phyloP scores from a whole-genome alignment of 2,113 vertebrate species.

The Etheostoma cragini region DNA sequence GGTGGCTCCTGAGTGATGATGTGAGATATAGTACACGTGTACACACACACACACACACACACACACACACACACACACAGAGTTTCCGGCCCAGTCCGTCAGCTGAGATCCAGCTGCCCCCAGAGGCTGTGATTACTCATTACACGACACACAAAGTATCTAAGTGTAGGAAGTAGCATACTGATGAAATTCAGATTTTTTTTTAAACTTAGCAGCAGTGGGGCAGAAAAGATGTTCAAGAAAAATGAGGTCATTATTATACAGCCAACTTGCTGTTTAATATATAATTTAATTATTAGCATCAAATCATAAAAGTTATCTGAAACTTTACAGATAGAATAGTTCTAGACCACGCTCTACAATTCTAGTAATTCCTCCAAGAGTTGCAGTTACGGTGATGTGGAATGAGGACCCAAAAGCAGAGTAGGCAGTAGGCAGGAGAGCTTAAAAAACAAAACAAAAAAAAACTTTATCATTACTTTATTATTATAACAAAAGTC shows the following conservation, averaged over 20 bases:
- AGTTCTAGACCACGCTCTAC: no score
- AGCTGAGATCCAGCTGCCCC: not conserved
- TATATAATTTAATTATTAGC: no score
- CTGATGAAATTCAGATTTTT: not conserved
- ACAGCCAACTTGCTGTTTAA: not conserved
- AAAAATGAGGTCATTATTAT: not conserved
- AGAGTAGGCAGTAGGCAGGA: no score
- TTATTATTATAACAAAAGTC: no score
- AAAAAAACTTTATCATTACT: no score
- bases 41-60: slow-evolving; percentile 32
- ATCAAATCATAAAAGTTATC: no score
- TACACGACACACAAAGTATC: not conserved
- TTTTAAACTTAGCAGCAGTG: not conserved
- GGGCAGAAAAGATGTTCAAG: not conserved
- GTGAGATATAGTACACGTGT: slow-evolving; percentile 50
- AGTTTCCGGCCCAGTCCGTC: not conserved
- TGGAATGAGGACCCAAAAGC: no score
- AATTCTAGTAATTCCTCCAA: no score
- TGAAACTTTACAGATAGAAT: no score
- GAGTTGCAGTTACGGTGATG: no score
- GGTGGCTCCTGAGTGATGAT: slow-evolving; percentile 59
- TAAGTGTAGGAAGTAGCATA: not conserved
- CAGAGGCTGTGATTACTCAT: not conserved
- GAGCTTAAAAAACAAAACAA: no score
- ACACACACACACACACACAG: slow-evolving; percentile 31